Conservation (phyloP, 2,797 vertebrate genomes). For the Phalanger gymnotis region DNA sequence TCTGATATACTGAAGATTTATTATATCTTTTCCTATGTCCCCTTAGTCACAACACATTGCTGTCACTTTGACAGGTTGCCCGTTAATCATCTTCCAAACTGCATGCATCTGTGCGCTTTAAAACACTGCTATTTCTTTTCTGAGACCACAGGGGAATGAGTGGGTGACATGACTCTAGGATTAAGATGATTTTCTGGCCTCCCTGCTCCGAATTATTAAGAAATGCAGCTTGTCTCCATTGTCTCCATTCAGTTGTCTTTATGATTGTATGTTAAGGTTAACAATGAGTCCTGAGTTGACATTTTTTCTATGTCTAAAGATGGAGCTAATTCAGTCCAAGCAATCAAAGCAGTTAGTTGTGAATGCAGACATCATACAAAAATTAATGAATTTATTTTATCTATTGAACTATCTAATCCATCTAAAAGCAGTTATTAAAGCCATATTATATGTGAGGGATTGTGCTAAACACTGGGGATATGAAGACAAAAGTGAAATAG, state of each 20-base stretch:
- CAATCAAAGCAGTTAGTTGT: neutral
- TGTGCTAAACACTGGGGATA: neutral
- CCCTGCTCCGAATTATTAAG: neutral
- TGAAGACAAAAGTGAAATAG: neutral
- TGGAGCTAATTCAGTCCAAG: neutral
- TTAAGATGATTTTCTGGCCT: neutral
- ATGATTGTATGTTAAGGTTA: neutral
- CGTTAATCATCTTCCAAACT: neutral
- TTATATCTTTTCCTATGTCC: conserved; percentile 15
- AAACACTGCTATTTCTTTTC: neutral
- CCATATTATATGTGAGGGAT: neutral
- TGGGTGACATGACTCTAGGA: neutral
- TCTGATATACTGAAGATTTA: conserved; percentile 28
- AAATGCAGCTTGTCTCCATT: neutral
- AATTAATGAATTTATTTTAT: neutral
- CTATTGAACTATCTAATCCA: neutral
- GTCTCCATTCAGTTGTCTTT: neutral
- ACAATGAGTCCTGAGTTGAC: neutral
- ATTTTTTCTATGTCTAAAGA: neutral
- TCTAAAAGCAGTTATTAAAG: neutral
- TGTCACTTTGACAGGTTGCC: neutral
- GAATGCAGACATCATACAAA: neutral
- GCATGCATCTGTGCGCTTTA: neutral
- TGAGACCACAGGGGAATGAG: neutral
- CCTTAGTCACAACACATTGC: neutral